Percentiles rank a stretch among this genome's conserved stretches.
Conservation (phyloP, 2,113 vertebrate genomes). For the Calyptommatus sinebrachiatus region DNA sequence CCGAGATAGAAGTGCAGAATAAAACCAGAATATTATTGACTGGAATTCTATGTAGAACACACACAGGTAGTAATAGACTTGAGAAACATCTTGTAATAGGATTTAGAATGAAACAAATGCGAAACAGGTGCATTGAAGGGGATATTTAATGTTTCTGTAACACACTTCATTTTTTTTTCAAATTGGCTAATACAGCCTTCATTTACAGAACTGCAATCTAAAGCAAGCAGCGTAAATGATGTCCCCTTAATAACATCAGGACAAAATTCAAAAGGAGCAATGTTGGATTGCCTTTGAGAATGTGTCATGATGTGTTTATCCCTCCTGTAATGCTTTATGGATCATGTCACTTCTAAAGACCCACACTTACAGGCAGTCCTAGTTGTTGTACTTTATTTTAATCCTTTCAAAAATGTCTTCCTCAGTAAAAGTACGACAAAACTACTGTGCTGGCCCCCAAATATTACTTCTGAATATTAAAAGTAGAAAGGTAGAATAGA, state of each 20-base stretch:
- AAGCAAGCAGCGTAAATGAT: constrained; percentile 9
- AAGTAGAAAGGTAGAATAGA: constrained; percentile 31
- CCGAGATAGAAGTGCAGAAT: neutral
- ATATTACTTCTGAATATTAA: constrained; percentile 10
- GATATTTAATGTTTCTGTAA: constrained; percentile 35
- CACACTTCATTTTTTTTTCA: constrained; percentile 17
- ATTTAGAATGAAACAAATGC: constrained; percentile 26
- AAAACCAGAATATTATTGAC: neutral
- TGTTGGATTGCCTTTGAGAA: constrained; percentile 9
- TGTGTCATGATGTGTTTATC: neutral
- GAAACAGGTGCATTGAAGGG: constrained; percentile 18
- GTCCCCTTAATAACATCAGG: neutral
- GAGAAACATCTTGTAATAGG: neutral
- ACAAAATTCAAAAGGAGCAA: constrained; percentile 5
- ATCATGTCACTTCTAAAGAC: constrained; percentile 4
- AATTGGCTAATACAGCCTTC: constrained; percentile 2
- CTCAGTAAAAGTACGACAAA: constrained; percentile 28
- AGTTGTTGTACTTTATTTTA: constrained; percentile 35
- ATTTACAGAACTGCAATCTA: constrained; percentile 26
- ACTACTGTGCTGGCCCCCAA: constrained; percentile 35
- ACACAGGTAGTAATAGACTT: constrained; percentile 1
- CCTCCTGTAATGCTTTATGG: constrained; percentile 1
- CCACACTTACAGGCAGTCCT: neutral
- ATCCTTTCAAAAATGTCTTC: constrained; percentile 26
- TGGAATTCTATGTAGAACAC: neutral